A percentile compares a stretch with the other conserved stretches of the same genome.
Conservation (phyloP, 2,888 invertebrate species). For the Morpho deidamia region DNA sequence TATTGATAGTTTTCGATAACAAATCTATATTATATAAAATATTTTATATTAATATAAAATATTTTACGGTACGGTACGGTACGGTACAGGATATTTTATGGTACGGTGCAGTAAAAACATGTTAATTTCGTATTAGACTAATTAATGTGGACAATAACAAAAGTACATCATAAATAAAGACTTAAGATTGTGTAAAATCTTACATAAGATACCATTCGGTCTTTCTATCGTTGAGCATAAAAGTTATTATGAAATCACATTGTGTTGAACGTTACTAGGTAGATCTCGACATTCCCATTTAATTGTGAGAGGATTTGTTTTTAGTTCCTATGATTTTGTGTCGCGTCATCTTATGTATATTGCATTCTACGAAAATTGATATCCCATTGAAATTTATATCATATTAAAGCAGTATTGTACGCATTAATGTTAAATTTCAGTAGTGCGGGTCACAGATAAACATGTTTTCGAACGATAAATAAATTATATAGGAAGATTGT, state of each 20-base stretch:
- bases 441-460: conserved; percentile 18
- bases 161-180: too few species aligned
- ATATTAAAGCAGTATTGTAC: conserved; percentile 9
- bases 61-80: too few species aligned
- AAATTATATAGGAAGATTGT: conserved; percentile 25
- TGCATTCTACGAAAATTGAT: conserved; percentile 31
- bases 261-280: conserved; percentile 41
- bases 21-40: neutral
- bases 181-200: neutral
- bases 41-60: too few species aligned
- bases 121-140: too few species aligned
- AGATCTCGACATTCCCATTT: conserved; percentile 68
- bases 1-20: neutral
- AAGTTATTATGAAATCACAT: conserved; percentile 1
- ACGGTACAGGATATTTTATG: too few species aligned
- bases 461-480: conserved; percentile 24
- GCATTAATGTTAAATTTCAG: conserved; percentile 20
- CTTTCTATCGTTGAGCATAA: conserved; percentile 1
- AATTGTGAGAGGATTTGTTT: conserved; percentile 47
- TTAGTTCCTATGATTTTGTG: conserved; percentile 41
- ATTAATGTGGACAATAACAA: too few species aligned
- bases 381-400: conserved; percentile 14
- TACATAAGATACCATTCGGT: neutral
- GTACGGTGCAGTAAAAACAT: too few species aligned
- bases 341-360: conserved; percentile 37